A percentile compares a stretch with the other conserved stretches of the same genome.
Evolutionary conservation across 1,140 invertebrate species (phyloP).

Genomic region (Bombus ignitus): DNA sequence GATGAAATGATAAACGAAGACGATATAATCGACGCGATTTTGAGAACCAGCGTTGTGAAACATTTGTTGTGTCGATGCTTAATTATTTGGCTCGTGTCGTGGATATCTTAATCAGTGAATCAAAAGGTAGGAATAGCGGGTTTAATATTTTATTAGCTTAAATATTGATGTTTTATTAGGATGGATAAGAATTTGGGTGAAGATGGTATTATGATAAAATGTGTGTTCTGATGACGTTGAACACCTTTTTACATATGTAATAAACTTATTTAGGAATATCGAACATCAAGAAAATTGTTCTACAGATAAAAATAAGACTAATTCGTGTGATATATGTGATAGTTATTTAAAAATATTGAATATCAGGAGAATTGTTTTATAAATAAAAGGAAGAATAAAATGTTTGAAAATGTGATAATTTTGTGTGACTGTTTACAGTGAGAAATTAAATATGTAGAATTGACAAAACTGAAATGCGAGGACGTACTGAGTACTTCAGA

Average conservation of each 20-base stretch:
- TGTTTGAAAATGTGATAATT: too few species aligned
- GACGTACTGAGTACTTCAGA: too few species aligned
- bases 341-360: too few species aligned
- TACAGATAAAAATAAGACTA: too few species aligned
- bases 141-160: not conserved
- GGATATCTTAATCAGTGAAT: not conserved
- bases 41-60: not conserved
- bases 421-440: too few species aligned
- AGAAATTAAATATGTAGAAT: too few species aligned
- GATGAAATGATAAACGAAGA: conserved; percentile 27
- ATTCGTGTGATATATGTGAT: too few species aligned
- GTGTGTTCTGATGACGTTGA: not conserved
- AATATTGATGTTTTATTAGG: not conserved
- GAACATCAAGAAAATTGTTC: too few species aligned
- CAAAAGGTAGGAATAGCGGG: not conserved
- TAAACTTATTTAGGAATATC: too few species aligned
- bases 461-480: too few species aligned
- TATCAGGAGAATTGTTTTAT: too few species aligned
- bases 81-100: not conserved
- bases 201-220: not conserved
- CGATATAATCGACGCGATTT: not conserved
- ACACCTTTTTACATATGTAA: not conserved
- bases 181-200: not conserved
- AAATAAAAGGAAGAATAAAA: too few species aligned
- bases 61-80: not conserved